Evolutionary conservation across 1,140 invertebrate species (phyloP), one percentile per base, ranked within the genome.

Genomic region (Ectropis grisescens): DNA sequence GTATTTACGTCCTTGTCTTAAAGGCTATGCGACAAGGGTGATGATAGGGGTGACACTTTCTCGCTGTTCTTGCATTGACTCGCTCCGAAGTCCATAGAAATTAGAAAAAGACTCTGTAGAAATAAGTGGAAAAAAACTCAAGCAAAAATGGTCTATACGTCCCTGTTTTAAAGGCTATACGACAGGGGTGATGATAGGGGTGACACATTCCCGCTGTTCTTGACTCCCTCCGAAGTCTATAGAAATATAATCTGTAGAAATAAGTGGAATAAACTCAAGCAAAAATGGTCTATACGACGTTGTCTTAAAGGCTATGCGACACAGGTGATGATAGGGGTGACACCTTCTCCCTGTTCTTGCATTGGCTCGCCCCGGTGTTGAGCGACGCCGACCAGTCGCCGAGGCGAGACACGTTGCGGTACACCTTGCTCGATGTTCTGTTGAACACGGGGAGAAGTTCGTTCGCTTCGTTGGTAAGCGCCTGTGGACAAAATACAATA

Each of bases 371-470:
- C 25, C 42, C 44, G 4, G 62, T 55, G 28, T 67, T 60, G 4
- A 47, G 33, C 5, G 51, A 45, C 13, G 70, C 78, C 0, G 90
- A 91, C 96, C 96, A 98, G 69, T 98, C 96, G 27, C 90, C 91
- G 1, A 91, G 90, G 24, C 91, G 90, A 16, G 93, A 85, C 2
- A 89, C 84, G 1, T 90, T 88, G 16, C 88, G 85, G 80, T 99
- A 99, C 72, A 96, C 94, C 60, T 91, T 92, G 8, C 90, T 91
- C 13, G 95, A 95, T 7, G 95, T 96, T 62, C 96, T 95, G 78
- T 98, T 99, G 85, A 98, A 99, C 29, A 98, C 92, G 1, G 97
- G 97, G 33, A 99, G 82, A 31, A 98, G 75, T 74, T 99, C 97
- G 83, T 96, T 98, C 0, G 97, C 96, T 82, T 98, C 96, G 78